Conservation (phyloP, 2,113 vertebrate genomes). For the Lophius piscatorius region DNA sequence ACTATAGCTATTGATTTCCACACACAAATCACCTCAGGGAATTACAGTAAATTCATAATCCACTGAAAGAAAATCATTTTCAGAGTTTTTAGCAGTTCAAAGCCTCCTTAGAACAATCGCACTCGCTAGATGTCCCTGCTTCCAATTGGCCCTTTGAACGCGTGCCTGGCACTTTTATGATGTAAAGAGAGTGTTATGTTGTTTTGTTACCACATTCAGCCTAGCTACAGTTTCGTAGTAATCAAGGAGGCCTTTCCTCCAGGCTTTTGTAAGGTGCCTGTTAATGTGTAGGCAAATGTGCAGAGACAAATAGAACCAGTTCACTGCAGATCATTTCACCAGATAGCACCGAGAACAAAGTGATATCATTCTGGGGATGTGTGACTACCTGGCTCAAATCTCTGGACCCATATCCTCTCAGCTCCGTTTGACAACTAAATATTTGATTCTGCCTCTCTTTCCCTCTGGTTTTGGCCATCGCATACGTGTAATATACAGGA, state of each 20-base stretch:
- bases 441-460: conserved; percentile 40
- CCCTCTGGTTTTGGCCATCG: conserved; percentile 49
- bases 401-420: conserved; percentile 45
- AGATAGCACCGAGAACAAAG: conserved; percentile 52
- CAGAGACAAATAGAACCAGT: conserved; percentile 63
- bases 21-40: conserved; percentile 53
- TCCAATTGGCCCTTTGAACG: conserved; percentile 65
- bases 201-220: conserved; percentile 72
- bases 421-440: conserved; percentile 45
- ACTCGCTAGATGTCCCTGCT: conserved; percentile 49
- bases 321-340: conserved; percentile 59
- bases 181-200: conserved; percentile 70
- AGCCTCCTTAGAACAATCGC: conserved; percentile 57
- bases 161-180: conserved; percentile 66
- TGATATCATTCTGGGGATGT: conserved; percentile 67
- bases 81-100: conserved; percentile 60
- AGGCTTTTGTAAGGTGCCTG: conserved; percentile 62
- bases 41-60: conserved; percentile 56
- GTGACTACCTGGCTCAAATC: conserved; percentile 50
- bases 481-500: conserved; percentile 50
- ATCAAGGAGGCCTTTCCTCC: conserved; percentile 68
- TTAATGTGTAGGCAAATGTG: conserved; percentile 71
- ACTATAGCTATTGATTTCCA: conserved; percentile 57
- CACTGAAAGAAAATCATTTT: conserved; percentile 56
- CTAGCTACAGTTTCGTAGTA: conserved; percentile 68